These are phyloP conservation scores for Zaprionus nigranus DNA, from an alignment of 1,140 invertebrate species.

Conservation along the genomic window DNA sequence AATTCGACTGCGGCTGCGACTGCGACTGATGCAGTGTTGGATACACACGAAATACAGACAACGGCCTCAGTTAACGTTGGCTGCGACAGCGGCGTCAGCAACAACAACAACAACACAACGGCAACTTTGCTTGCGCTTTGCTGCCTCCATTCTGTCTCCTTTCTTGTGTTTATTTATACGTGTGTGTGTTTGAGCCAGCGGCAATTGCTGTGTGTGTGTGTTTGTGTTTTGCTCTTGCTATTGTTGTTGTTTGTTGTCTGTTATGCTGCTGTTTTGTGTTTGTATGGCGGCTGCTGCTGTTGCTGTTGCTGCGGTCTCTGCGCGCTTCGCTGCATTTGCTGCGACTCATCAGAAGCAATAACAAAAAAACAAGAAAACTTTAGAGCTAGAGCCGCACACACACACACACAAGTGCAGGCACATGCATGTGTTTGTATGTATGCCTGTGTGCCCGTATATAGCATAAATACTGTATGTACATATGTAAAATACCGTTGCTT, in stretches of 20 bases:
- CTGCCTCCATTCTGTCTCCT: constrained; percentile 53
- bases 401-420: not conserved
- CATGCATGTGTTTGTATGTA: not conserved
- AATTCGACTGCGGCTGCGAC: constrained; percentile 26
- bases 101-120: constrained; percentile 26
- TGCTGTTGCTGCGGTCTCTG: constrained; percentile 17
- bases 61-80: constrained; percentile 41
- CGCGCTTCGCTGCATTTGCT: constrained; percentile 43
- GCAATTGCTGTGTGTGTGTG: constrained; percentile 39
- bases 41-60: constrained; percentile 64
- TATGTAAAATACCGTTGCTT: constrained; percentile 37
- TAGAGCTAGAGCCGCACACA: not conserved
- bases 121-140: constrained; percentile 35
- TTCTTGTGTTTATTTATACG: constrained; percentile 36
- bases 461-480: constrained; percentile 23
- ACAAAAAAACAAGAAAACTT: constrained; percentile 35
- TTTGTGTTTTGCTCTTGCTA: constrained; percentile 27
- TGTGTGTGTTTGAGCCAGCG: constrained; percentile 35
- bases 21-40: constrained; percentile 51
- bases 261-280: constrained; percentile 45
- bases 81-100: constrained; percentile 5
- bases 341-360: constrained; percentile 30
- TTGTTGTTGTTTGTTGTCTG: constrained; percentile 52
- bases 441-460: not conserved
- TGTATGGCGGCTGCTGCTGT: constrained; percentile 22